Evolutionary conservation across 2,113 vertebrate genomes (phyloP).

Genomic region (Protomyctophum bolini): DNA sequence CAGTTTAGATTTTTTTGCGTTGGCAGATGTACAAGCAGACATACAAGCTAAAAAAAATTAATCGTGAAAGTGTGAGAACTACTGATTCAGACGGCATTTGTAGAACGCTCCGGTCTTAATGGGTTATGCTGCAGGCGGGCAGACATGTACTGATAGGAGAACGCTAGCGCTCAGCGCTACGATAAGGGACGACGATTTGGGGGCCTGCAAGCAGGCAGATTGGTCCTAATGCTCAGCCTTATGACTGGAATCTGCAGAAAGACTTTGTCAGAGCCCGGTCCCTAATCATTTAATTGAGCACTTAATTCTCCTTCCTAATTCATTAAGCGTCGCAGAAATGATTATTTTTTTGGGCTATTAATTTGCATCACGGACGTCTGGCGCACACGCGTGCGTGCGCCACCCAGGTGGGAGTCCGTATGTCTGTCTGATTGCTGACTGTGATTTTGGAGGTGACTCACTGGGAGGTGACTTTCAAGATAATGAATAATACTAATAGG

Average conservation of each 20-base stretch:
- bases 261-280: constrained; percentile 67
- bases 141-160: constrained; percentile 62
- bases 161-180: constrained; percentile 54
- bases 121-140: constrained; percentile 21
- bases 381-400: too few species aligned
- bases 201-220: constrained; percentile 72
- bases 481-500: constrained; percentile 36
- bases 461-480: constrained; percentile 52
- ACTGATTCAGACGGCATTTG: too few species aligned
- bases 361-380: constrained; percentile 54
- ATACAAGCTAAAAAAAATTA: too few species aligned
- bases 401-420: constrained; percentile 62
- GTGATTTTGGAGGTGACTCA: constrained; percentile 60
- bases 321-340: constrained; percentile 66
- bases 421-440: constrained; percentile 46
- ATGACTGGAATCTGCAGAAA: constrained; percentile 60
- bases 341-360: constrained; percentile 56
- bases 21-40: too few species aligned
- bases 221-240: constrained; percentile 70
- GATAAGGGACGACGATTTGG: constrained; percentile 73
- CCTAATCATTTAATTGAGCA: constrained; percentile 80
- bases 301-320: constrained; percentile 74
- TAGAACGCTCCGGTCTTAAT: too few species aligned
- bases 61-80: too few species aligned
- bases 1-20: too few species aligned